Percentiles rank a stretch among this genome's conserved stretches.
phyloP scores from a whole-genome alignment of 2,888 invertebrate species.

The Dicranocentrus wangi region DNA sequence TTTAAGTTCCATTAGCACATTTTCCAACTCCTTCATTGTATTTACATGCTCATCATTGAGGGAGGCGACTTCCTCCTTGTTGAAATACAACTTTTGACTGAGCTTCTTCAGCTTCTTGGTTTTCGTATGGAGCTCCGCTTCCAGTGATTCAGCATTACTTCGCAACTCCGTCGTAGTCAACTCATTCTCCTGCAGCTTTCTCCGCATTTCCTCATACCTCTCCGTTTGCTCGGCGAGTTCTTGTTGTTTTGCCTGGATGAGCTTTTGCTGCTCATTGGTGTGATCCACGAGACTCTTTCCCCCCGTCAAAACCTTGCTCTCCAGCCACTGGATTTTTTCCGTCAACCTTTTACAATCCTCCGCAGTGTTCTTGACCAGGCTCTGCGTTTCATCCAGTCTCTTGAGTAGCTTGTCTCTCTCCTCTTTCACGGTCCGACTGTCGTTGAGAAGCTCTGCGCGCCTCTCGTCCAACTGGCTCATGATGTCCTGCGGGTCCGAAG shows the following conservation, averaged over 20 bases:
- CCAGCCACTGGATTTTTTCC: constrained; percentile 86
- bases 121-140: constrained; percentile 97
- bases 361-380: constrained; percentile 75
- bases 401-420: constrained; percentile 78
- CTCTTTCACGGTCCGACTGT: constrained; percentile 76
- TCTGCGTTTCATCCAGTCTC: constrained; percentile 82
- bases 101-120: constrained; percentile 94
- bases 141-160: constrained; percentile 91
- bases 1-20: constrained; percentile 91
- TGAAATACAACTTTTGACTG: constrained; percentile 85
- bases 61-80: constrained; percentile 86
- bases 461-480: constrained; percentile 70
- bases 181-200: constrained; percentile 93
- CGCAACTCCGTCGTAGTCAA: constrained; percentile 92
- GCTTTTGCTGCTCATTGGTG: constrained; percentile 93
- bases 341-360: constrained; percentile 79
- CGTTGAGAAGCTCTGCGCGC: constrained; percentile 72
- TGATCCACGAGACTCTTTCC: constrained; percentile 96
- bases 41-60: constrained; percentile 90
- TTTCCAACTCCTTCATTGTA: constrained; percentile 93
- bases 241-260: constrained; percentile 86
- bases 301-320: constrained; percentile 94
- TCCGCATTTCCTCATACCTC: constrained; percentile 89
- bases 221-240: constrained; percentile 93
- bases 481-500: constrained; percentile 71